Conservation (phyloP, 1,140 invertebrate genomes). For the Heliothis subflexa region DNA sequence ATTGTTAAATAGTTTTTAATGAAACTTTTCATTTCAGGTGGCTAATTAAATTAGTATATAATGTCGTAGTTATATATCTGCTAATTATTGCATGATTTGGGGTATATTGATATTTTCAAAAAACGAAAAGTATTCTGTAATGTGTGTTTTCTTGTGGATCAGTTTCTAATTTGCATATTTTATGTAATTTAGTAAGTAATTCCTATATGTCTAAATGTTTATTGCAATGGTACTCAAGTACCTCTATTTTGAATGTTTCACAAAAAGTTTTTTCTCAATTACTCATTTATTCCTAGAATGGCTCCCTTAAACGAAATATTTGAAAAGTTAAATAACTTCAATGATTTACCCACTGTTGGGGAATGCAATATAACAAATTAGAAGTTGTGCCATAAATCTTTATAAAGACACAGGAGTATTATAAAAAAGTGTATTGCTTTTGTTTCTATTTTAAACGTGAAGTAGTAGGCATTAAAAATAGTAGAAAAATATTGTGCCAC, state of each 20-base stretch:
- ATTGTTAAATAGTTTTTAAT: background rate
- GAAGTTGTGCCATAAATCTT: constrained; percentile 37
- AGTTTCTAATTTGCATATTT: background rate
- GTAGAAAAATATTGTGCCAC: too few relatives aligned
- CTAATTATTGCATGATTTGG: constrained; percentile 26
- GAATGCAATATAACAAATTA: background rate
- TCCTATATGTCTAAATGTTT: too few relatives aligned
- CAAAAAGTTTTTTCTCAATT: too few relatives aligned
- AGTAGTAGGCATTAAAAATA: too few relatives aligned
- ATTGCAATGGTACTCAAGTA: background rate
- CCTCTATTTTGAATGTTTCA: too few relatives aligned
- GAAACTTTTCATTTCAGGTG: constrained; percentile 26
- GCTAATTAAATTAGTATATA: constrained; percentile 5
- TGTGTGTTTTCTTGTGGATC: background rate
- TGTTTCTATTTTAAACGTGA: background rate
- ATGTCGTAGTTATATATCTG: background rate
- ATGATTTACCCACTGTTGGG: background rate
- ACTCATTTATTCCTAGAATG: background rate
- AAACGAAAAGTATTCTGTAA: background rate
- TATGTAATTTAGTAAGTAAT: too few relatives aligned
- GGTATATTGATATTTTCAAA: background rate
- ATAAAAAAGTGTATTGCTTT: background rate
- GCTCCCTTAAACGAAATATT: constrained; percentile 6
- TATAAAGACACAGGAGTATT: constrained; percentile 9
- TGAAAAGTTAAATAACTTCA: background rate